phyloP scores from a whole-genome alignment of 92 coral and sea anemone species.

The Phenganax subtilis region DNA sequence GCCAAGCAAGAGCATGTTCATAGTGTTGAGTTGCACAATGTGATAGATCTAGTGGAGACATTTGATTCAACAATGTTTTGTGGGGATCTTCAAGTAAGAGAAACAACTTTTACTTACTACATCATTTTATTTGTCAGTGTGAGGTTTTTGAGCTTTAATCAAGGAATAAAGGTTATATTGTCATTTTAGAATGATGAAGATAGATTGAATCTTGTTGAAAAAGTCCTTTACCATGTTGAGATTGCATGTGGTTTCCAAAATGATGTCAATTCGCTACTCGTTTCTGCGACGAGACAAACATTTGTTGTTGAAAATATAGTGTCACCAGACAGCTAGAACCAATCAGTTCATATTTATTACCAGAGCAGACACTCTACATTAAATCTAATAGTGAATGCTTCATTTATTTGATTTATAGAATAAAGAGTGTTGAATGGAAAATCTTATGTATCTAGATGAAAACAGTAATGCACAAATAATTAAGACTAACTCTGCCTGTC shows the following conservation, averaged over 20 bases:
- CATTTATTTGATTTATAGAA: neutral
- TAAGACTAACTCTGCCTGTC: too few species aligned
- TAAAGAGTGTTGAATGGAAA: neutral
- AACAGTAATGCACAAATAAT: too few species aligned
- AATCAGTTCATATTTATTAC: neutral
- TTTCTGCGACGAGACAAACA: slow-evolving; percentile 65
- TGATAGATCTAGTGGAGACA: slow-evolving; percentile 65
- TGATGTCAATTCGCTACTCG: slow-evolving; percentile 63
- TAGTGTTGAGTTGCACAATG: slow-evolving; percentile 60
- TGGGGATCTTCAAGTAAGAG: slow-evolving; percentile 73
- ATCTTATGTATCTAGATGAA: neutral
- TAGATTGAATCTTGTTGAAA: slow-evolving; percentile 56
- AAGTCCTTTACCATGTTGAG: slow-evolving; percentile 60
- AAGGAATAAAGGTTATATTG: neutral
- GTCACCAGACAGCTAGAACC: neutral
- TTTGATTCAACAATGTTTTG: slow-evolving; percentile 73
- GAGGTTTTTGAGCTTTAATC: neutral
- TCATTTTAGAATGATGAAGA: slow-evolving; percentile 62
- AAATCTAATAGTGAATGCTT: neutral
- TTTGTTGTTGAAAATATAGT: slow-evolving; percentile 43
- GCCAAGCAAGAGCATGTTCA: slow-evolving; percentile 72
- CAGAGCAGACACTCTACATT: neutral
- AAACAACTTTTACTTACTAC: neutral
- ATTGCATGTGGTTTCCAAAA: slow-evolving; percentile 69
- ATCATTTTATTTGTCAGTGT: neutral